phyloP scores from a whole-genome alignment of 2,888 invertebrate genomes.

The Lamellibrachia satsuma region DNA sequence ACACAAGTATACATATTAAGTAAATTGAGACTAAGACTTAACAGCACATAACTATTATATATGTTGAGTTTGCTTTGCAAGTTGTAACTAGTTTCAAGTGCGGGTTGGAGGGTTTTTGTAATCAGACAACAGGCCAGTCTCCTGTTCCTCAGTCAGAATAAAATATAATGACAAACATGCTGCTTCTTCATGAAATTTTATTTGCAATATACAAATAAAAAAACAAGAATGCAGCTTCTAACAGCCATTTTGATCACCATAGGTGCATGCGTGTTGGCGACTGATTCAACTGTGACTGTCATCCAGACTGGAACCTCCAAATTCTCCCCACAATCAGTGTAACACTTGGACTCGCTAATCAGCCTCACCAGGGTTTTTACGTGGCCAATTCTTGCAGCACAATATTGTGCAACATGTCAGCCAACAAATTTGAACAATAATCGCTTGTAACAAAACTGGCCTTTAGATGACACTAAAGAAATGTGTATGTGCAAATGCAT shows the following conservation, averaged over 20 bases:
- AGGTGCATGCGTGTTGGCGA: no score
- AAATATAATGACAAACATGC: background rate
- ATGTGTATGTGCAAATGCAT: background rate
- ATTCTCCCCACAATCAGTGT: background rate
- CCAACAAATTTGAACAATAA: background rate
- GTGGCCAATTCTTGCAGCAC: background rate
- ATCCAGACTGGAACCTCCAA: background rate
- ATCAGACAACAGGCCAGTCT: background rate
- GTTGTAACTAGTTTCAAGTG: background rate
- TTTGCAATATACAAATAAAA: background rate
- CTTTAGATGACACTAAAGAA: background rate
- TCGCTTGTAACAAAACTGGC: background rate
- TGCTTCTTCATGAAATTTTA: background rate
- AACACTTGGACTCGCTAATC: background rate
- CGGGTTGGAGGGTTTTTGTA: background rate
- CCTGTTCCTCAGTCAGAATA: background rate
- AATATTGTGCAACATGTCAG: background rate
- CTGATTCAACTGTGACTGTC: background rate
- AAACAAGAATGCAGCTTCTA: background rate
- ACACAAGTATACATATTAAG: background rate
- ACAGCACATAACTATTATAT: background rate
- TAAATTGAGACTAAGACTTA: background rate
- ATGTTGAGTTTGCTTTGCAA: background rate
- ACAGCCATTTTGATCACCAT: background rate
- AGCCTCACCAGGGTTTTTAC: background rate